Percentiles rank a stretch among this genome's conserved stretches.
phyloP scores from a whole-genome alignment of 2,888 invertebrate genomes.

The Amblyjoppa fuscipennis region DNA sequence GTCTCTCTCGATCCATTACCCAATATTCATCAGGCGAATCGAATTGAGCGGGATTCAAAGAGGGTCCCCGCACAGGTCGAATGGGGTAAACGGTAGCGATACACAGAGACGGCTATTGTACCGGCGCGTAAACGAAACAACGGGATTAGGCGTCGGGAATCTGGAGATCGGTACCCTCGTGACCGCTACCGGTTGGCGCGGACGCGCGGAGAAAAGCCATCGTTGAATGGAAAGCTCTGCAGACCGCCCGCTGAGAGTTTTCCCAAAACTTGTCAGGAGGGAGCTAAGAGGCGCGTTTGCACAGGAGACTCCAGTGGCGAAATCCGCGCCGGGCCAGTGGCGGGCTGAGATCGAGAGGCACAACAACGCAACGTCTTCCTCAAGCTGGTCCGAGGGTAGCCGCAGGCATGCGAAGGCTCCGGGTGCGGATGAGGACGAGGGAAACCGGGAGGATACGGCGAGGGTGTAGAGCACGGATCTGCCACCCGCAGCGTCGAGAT shows the following conservation, averaged over 20 bases:
- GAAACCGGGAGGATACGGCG: conserved; percentile 24
- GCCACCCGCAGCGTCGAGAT: conserved; percentile 65
- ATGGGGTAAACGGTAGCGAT: background rate
- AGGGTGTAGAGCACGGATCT: conserved; percentile 48
- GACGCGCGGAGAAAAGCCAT: background rate
- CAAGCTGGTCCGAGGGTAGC: conserved; percentile 26
- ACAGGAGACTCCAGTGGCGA: conserved; percentile 48
- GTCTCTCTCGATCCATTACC: conserved; percentile 5
- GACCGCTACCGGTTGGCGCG: conserved; percentile 16
- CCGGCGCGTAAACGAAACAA: conserved; percentile 70
- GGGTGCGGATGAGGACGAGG: conserved; percentile 19
- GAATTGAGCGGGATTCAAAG: background rate
- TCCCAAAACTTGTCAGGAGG: conserved; percentile 79
- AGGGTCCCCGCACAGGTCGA: conserved; percentile 12
- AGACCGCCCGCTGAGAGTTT: conserved; percentile 81
- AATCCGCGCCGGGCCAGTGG: conserved; percentile 54
- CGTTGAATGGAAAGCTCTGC: background rate
- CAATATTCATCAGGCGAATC: background rate
- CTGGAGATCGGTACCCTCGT: conserved; percentile 69
- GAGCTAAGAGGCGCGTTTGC: conserved; percentile 26
- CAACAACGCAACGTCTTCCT: conserved; percentile 51
- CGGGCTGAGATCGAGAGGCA: conserved; percentile 20
- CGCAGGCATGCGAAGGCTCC: conserved; percentile 47
- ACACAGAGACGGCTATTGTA: conserved; percentile 42
- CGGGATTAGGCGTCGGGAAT: conserved; percentile 76